phyloP scores from a whole-genome alignment of 2,113 vertebrate genomes.

The Calidris pygmaea region DNA sequence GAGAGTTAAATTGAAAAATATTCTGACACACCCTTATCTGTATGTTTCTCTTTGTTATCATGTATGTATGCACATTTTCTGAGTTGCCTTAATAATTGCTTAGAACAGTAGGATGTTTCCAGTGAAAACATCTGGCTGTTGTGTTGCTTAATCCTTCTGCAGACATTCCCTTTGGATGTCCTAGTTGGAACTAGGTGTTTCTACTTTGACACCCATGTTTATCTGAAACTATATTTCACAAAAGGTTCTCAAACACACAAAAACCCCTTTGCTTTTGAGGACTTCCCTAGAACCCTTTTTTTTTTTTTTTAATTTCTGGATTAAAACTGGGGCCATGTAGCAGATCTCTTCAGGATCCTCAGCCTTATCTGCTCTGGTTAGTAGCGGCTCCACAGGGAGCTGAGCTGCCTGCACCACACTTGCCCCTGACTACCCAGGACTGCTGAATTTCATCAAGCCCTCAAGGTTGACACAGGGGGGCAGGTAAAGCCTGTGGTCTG shows the following conservation, averaged over 20 bases:
- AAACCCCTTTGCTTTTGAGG: background rate
- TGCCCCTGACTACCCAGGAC: background rate
- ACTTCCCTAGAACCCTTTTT: background rate
- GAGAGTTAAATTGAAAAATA: background rate
- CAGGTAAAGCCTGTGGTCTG: too few relatives aligned
- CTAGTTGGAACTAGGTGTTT: background rate
- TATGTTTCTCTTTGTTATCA: background rate
- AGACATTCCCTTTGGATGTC: background rate
- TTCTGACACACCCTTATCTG: background rate
- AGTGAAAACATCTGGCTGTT: background rate
- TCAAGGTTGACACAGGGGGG: background rate
- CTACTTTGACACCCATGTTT: background rate
- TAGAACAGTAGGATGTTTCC: background rate
- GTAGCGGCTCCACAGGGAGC: background rate
- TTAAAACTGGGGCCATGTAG: background rate
- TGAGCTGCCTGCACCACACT: fast-evolving
- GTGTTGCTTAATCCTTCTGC: background rate
- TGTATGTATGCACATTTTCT: background rate
- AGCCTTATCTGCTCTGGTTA: background rate
- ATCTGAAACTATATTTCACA: background rate
- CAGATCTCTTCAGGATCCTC: background rate
- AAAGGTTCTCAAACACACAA: background rate
- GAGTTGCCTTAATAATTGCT: background rate
- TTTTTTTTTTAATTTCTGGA: too few relatives aligned
- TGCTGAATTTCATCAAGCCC: background rate